A percentile compares a stretch with the other conserved stretches of the same genome.
Evolutionary conservation across 2,888 invertebrate species (phyloP).

Genomic region (Steromphala cineraria): DNA sequence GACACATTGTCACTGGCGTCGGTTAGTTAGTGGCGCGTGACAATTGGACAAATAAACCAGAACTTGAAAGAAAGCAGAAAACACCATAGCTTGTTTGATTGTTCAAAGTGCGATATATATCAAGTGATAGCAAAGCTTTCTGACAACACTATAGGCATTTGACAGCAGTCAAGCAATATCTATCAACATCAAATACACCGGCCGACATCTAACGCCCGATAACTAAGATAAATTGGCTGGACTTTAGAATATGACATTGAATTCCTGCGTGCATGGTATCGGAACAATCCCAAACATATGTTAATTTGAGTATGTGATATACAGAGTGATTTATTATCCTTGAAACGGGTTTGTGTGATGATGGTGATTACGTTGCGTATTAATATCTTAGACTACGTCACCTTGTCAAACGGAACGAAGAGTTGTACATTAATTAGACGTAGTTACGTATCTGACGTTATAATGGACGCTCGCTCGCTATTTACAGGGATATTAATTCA

Average conservation of each 20-base stretch:
- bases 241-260: neutral
- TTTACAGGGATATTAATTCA: no score
- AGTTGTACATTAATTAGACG: neutral
- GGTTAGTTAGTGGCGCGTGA: neutral
- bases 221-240: neutral
- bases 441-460: neutral
- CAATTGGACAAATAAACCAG: neutral
- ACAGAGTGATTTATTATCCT: neutral
- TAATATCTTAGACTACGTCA: neutral
- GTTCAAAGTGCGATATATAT: neutral
- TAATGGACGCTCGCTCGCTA: no score
- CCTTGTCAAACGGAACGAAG: neutral
- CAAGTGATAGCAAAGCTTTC: neutral
- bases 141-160: neutral
- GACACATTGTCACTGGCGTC: conserved; percentile 2
- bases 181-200: conserved; percentile 12
- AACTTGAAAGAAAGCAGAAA: neutral
- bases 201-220: neutral
- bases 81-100: neutral
- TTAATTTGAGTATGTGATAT: neutral
- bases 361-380: neutral
- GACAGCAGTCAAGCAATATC: neutral
- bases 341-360: neutral
- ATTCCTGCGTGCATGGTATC: neutral
- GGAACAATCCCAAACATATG: neutral